Evolutionary conservation across 2,113 vertebrate species (phyloP), one percentile per base, ranked within the genome.

Genomic region (Paraplagusia blochii): DNA sequence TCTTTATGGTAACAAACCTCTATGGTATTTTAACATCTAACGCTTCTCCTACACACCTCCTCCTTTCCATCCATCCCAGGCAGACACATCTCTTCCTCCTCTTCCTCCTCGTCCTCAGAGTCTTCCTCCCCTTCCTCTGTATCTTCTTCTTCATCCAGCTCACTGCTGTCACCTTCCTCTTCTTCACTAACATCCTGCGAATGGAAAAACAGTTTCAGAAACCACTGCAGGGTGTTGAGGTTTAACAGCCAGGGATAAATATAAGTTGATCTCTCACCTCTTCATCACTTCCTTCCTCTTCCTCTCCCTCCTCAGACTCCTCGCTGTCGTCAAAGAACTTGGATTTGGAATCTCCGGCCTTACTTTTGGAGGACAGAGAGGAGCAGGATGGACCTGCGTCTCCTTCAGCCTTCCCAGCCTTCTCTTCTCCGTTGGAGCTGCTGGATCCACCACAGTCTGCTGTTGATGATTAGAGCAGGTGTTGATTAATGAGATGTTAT

Each of bases 21-120:
- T n/a, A n/a, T 29, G 22, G 22, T 29, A 29, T 4, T 29, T 2
- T 6, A 29, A 29, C 22, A 6, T 2, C 22, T 4, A 6, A 2
- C 6, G 22, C 22, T 29, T 29, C 3, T 29, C 22, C 8, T 38
- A 70, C 77, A 66, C 49, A 97, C 97, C 95, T 99, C 96, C 76
- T 99, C 97, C 82, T 98, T 99, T 54, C 95, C 95, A 45, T 98
- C 96, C 96, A 99, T 98, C 69, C 95, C 95, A 42, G 96, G 95
- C 63, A 98, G 88, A 90, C 95, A 94, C 94, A 96, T 94, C 45
- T 97, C 95, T 51, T 95, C 95, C 60, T 95, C 94, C 44, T 92
- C 80, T 45, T 88, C 89, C 29, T 91, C 87, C 45, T 90, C 90
- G 34, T 90, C 87, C 48, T 90, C 90, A 1, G 85, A 87, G 62